Base-by-base conservation (phyloP, 2,888 invertebrate species). In the Phyllotreta striolata region DNA sequence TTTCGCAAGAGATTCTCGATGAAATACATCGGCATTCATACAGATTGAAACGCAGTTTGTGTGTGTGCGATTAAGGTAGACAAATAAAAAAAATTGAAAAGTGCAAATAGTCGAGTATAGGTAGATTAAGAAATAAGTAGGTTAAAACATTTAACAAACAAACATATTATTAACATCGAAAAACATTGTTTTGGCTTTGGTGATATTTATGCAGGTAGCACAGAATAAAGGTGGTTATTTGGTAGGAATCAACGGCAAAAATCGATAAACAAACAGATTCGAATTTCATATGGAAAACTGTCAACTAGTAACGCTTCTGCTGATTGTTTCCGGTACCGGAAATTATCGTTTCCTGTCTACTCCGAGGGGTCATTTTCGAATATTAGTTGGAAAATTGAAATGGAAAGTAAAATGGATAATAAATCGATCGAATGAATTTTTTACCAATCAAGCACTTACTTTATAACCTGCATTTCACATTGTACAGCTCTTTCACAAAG, bases 291-390 rank as follows among this genome's bases (percentile, higher is more conserved):
- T 24, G 24, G 66, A 73, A 75, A 75, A 75, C 74, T 73, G 71
- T 66, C 70, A 63, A 71, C 64, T 70, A 71, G 73, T 72, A 69
- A 64, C 70, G 66, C 68, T 68, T 49, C 65, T 64, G 71, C 72
- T 74, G 75, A 76, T 76, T 76, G 72, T 74, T 75, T 76, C 76
- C 76, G 76, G 74, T 64, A 55, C 58, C 70, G 75, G 73, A 76
- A 74, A 75, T 76, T 76, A 73, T 70, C 67, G 70, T 68, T 68
- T 75, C 74, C 76, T 71, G 70, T 69, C 52, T 41, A 55, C 60
- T 38, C 58, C 24, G 58, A 41, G 55, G 41, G 64, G 66, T 62
- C 58, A 60, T 70, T 70, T 70, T 66, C 62, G 55, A 67, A 66
- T 66, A 65, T 65, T 66, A 62, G 56, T 59, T 24, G 24, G 24